Evolutionary conservation across 2,797 vertebrate genomes (phyloP).

Genomic region (Cirrhinus molitorella): DNA sequence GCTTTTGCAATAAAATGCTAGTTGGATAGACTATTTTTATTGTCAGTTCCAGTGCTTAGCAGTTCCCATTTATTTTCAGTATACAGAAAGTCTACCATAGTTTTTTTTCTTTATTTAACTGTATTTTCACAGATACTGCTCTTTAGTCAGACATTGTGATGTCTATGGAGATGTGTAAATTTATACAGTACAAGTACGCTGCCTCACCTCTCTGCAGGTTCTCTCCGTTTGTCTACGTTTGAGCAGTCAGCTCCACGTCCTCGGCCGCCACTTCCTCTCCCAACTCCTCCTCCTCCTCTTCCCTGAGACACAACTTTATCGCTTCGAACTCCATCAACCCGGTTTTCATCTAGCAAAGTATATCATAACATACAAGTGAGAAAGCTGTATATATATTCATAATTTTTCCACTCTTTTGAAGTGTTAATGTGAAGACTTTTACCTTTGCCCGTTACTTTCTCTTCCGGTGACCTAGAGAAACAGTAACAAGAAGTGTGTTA

Average conservation of each 20-base stretch:
- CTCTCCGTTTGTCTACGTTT: conserved; percentile 41
- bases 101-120: no score
- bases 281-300: conserved; percentile 35
- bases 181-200: not conserved
- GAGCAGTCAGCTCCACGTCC: conserved; percentile 64
- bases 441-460: conserved; percentile 75
- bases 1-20: not conserved
- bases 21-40: not conserved
- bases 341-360: conserved; percentile 89
- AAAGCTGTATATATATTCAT: conserved; percentile 51
- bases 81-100: not conserved
- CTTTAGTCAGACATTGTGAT: not conserved
- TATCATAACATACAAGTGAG: conserved; percentile 68
- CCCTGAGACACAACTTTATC: conserved; percentile 50
- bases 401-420: not conserved
- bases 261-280: conserved; percentile 79
- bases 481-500: conserved; percentile 50
- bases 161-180: not conserved
- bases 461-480: conserved; percentile 65
- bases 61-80: not conserved
- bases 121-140: not conserved
- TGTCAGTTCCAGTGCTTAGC: no score
- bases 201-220: conserved; percentile 46
- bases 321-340: conserved; percentile 77
- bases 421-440: conserved; percentile 54